Evolutionary conservation across 2,113 vertebrate genomes (phyloP), one percentile per base, ranked within the genome.

Genomic region (Vanacampus margaritifer): DNA sequence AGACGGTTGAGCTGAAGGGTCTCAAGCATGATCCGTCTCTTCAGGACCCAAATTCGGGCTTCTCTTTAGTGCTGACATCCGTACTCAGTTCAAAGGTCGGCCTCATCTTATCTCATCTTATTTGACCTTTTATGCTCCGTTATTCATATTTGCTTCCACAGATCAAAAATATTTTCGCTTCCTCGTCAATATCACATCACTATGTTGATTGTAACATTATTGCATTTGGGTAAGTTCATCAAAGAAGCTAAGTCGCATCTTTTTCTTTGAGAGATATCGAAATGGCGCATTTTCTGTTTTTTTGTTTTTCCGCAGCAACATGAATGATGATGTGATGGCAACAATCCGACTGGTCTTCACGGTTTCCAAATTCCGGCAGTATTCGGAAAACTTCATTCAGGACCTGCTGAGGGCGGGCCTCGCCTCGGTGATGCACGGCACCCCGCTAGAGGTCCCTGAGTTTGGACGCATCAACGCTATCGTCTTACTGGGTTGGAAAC

Each of bases 141-240:
- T 50, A 0, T 62, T 41, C 0, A 26, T 32, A 35, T 53, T 51
- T 46, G 1, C 41, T 11, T 23, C 90, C 89, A 64, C 87, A 98
- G 97, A 91, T 98, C 53, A 80, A 86, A 61, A 89, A 92, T 60
- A 89, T 94, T 71, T 94, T 96, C 72, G 80, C 66, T 57, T 76
- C 92, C 63, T 95, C 96, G 0, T 82, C 91, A 45, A 50, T 92
- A 83, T 92, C 94, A 41, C 78, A 84, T 68, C 91, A 91, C 76
- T 98, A 93, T 28, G 63, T 84, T 0, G 89, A 89, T 45, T 94
- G 94, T 82, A 88, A 84, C 1, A 85, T 97, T 65, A 84, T 98
- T 64, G 86, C 92, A 35, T 98, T 93, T 84, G 92, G 95, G 97
- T 98, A 80, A 88, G 93, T 73, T 50, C 26, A 65, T n/a, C 43